Evolutionary conservation across 2,113 vertebrate species (phyloP).

Genomic region (Clarias gariepinus): DNA sequence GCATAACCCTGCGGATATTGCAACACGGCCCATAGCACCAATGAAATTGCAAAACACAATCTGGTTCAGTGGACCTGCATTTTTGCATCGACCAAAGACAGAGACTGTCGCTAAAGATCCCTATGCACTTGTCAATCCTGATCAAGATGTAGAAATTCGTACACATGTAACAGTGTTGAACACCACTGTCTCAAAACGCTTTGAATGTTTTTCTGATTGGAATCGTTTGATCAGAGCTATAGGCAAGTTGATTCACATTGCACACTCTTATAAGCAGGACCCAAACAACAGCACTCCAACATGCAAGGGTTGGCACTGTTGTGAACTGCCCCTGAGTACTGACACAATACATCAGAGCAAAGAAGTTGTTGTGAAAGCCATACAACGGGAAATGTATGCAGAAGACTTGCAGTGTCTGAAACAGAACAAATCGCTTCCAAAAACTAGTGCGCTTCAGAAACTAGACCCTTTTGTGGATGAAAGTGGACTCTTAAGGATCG

Average conservation of each 20-base stretch:
- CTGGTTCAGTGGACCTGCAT: constrained; percentile 46
- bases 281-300: neutral
- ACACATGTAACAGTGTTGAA: constrained; percentile 33
- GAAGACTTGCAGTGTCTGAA: too few relatives aligned
- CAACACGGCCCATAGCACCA: constrained; percentile 22
- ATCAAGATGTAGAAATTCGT: constrained; percentile 17
- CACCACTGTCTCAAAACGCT: neutral
- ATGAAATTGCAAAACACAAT: constrained; percentile 25
- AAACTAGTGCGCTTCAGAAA: too few relatives aligned
- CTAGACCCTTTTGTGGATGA: neutral
- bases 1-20: constrained; percentile 39
- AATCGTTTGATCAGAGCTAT: constrained; percentile 20
- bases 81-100: constrained; percentile 21
- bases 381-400: constrained; percentile 29
- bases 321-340: neutral
- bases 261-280: neutral
- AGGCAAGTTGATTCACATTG: constrained; percentile 32
- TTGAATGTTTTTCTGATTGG: constrained; percentile 42
- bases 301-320: constrained; percentile 42
- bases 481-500: constrained; percentile 14
- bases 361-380: constrained; percentile 14
- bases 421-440: too few relatives aligned
- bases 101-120: neutral
- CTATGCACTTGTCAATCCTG: constrained; percentile 32
- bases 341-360: constrained; percentile 23